Evolutionary conservation across 2,888 invertebrate species (phyloP).

Genomic region (Brachypalpus laphriformis): DNA sequence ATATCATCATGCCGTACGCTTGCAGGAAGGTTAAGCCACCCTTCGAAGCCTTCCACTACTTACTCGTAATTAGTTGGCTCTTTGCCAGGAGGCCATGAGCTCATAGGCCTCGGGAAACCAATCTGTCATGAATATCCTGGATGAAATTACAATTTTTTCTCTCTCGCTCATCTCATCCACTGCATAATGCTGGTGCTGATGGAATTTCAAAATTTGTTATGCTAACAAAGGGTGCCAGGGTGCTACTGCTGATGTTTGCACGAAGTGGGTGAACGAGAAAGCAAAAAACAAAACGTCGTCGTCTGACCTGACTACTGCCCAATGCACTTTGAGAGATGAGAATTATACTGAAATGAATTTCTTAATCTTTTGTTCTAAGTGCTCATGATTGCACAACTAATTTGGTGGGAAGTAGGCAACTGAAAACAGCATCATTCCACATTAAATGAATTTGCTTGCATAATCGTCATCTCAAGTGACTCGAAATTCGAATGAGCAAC

Average conservation of each 20-base stretch:
- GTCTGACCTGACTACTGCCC: conserved; percentile 62
- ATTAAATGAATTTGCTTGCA: conserved; percentile 48
- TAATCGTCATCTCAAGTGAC: conserved; percentile 47
- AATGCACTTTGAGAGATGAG: conserved; percentile 54
- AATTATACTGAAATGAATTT: conserved; percentile 60
- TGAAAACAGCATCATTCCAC: conserved; percentile 26
- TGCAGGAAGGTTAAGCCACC: neutral
- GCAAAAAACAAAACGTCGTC: too few relatives aligned
- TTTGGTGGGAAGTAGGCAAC: neutral
- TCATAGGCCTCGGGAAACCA: conserved; percentile 18
- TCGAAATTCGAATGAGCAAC: neutral
- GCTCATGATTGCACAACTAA: conserved; percentile 52
- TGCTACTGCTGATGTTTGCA: neutral
- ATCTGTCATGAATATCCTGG: conserved; percentile 17
- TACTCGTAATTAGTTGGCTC: conserved; percentile 37
- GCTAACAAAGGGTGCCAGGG: conserved; percentile 15
- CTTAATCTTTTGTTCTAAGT: conserved; percentile 34
- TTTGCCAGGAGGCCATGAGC: conserved; percentile 1
- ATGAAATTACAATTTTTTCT: neutral
- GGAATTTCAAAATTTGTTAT: conserved; percentile 10
- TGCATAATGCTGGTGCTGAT: conserved; percentile 1
- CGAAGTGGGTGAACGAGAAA: neutral
- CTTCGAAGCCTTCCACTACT: neutral
- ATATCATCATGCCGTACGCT: neutral
- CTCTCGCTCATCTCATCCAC: neutral